These are phyloP conservation scores for Apodemia mormo DNA, from an alignment of 2,888 invertebrate genomes.

Conservation along the genomic window DNA sequence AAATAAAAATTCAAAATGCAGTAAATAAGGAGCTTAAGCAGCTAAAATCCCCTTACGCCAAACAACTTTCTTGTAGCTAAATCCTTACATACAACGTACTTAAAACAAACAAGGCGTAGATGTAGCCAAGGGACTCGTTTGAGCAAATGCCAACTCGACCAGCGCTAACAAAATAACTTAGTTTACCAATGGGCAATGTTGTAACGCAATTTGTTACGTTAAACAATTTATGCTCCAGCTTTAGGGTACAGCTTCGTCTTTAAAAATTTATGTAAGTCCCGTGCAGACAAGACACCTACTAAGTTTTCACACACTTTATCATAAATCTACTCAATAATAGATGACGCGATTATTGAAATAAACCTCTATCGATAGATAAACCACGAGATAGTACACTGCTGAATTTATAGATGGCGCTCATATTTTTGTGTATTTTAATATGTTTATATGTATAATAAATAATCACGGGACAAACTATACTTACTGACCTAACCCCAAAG, in stretches of 20 bases:
- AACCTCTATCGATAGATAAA: too few species aligned
- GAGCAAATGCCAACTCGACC: slow-evolving; percentile 16
- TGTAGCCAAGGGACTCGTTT: slow-evolving; percentile 16
- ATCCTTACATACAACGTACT: slow-evolving; percentile 5
- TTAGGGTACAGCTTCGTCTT: not conserved
- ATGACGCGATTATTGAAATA: too few species aligned
- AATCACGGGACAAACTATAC: too few species aligned
- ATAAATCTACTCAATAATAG: too few species aligned
- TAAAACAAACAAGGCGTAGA: slow-evolving; percentile 8
- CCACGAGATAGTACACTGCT: too few species aligned
- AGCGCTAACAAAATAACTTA: slow-evolving; percentile 18
- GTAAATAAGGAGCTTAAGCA: not conserved
- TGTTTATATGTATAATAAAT: too few species aligned
- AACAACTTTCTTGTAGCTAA: not conserved
- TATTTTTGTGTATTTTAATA: too few species aligned
- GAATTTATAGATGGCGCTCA: too few species aligned
- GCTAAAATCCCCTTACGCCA: slow-evolving; percentile 5
- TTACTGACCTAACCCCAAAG: too few species aligned
- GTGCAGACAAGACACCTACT: too few species aligned
- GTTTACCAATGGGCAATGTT: slow-evolving; percentile 1
- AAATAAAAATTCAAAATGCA: not conserved
- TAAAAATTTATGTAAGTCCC: not conserved
- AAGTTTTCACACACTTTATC: too few species aligned
- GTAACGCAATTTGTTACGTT: slow-evolving; percentile 15
- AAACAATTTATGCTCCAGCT: slow-evolving; percentile 10